Evolutionary conservation across 2,797 vertebrate genomes (phyloP).

Genomic region (Rhinella marina): DNA sequence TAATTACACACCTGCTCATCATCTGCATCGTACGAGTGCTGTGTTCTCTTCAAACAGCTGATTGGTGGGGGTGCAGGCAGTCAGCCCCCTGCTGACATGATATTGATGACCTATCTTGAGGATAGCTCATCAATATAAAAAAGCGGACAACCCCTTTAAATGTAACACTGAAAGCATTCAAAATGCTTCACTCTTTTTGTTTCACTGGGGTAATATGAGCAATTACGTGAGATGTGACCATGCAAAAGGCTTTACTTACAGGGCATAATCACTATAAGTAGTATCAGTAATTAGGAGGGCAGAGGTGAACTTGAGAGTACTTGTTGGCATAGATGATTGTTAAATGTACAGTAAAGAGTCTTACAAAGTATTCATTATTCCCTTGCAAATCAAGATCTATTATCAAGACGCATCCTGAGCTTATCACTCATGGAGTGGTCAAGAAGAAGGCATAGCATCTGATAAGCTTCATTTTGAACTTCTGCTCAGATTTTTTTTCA

Average conservation of each 20-base stretch:
- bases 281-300: constrained; percentile 66
- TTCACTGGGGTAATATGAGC: constrained; percentile 61
- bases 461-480: background rate
- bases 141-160: background rate
- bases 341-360: constrained; percentile 60
- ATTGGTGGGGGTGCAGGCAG: too few species aligned
- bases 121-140: too few species aligned
- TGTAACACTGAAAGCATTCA: background rate
- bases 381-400: constrained; percentile 63
- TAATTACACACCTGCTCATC: too few species aligned
- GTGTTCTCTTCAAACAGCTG: too few species aligned
- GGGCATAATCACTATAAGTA: constrained; percentile 65
- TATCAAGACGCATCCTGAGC: constrained; percentile 56
- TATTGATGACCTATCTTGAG: too few species aligned
- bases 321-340: constrained; percentile 55
- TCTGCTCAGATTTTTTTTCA: background rate
- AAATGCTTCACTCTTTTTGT: background rate
- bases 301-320: constrained; percentile 69
- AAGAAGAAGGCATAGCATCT: constrained; percentile 1
- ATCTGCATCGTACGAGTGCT: too few species aligned
- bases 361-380: constrained; percentile 66
- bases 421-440: constrained; percentile 49
- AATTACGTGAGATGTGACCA: constrained; percentile 62
- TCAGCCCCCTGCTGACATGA: too few species aligned
- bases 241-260: constrained; percentile 56